Conservation (phyloP, 2,888 invertebrate species). For the Drosophila antonietae region DNA sequence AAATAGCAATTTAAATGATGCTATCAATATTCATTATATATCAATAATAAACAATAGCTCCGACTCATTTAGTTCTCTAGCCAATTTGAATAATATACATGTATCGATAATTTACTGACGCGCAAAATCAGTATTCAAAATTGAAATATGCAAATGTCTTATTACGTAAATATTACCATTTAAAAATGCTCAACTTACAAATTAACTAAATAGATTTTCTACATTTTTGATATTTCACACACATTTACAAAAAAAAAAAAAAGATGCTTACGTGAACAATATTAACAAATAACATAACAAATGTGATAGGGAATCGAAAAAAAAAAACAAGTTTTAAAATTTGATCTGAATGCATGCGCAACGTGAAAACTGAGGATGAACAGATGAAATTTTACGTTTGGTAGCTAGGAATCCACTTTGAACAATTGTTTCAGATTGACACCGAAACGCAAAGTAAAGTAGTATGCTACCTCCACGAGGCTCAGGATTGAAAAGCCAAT, state of each 20-base stretch:
- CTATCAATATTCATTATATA: too few species aligned
- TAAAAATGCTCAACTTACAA: neutral
- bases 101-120: neutral
- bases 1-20: too few species aligned
- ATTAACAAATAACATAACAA: neutral
- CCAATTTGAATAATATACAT: neutral
- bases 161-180: too few species aligned
- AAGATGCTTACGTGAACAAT: neutral
- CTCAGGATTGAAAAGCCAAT: slow-evolving; percentile 84
- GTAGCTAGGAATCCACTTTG: slow-evolving; percentile 17
- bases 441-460: slow-evolving; percentile 82
- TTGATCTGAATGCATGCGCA: slow-evolving; percentile 22
- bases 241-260: neutral
- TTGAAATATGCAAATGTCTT: neutral
- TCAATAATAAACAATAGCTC: neutral
- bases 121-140: neutral
- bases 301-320: too few species aligned
- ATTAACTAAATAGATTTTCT: neutral
- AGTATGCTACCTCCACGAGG: slow-evolving; percentile 86
- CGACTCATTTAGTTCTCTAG: neutral
- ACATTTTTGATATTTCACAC: neutral
- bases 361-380: slow-evolving; percentile 17
- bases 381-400: slow-evolving; percentile 1
- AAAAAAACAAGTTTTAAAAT: neutral
- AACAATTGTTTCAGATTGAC: slow-evolving; percentile 62